Evolutionary conservation across 2,797 vertebrate genomes (phyloP).

Genomic region (Pantherophis vulpinus): DNA sequence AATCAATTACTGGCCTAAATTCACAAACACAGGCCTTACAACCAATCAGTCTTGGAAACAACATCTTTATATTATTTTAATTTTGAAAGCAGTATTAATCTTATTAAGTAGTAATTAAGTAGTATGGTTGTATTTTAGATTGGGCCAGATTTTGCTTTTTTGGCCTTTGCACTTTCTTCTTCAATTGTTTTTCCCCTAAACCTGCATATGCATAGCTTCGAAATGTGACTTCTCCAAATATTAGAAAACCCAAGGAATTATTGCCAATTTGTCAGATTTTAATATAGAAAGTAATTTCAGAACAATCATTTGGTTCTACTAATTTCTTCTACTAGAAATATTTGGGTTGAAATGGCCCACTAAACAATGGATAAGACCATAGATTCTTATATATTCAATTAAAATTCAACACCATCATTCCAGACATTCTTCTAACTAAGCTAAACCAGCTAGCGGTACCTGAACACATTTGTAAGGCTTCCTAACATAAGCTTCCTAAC

Average conservation of each 20-base stretch:
- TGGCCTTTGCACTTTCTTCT: not conserved
- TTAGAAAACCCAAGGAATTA: not conserved
- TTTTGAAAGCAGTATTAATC: constrained; percentile 40
- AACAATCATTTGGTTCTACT: not conserved
- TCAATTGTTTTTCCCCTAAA: not conserved
- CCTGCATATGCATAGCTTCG: not conserved
- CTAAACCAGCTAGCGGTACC: too few relatives aligned
- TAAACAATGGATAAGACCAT: not conserved
- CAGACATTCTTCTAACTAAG: too few relatives aligned
- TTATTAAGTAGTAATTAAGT: not conserved
- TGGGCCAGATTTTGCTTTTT: not conserved
- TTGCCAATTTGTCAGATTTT: not conserved
- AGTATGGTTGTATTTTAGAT: not conserved
- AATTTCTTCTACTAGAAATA: not conserved
- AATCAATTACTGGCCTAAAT: constrained; percentile 45
- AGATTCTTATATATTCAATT: not conserved
- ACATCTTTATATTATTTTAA: constrained; percentile 2
- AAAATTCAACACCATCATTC: too few relatives aligned
- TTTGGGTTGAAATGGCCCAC: not conserved
- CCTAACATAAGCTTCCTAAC: too few relatives aligned
- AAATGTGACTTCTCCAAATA: not conserved
- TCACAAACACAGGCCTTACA: constrained; percentile 45
- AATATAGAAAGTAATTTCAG: not conserved
- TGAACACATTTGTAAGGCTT: too few relatives aligned
- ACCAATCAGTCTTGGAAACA: constrained; percentile 45